A percentile compares a stretch with the other conserved stretches of the same genome.
These are phyloP conservation scores for Punctoribates punctum DNA, from an alignment of 2,888 invertebrate species.

Conservation along the genomic window DNA sequence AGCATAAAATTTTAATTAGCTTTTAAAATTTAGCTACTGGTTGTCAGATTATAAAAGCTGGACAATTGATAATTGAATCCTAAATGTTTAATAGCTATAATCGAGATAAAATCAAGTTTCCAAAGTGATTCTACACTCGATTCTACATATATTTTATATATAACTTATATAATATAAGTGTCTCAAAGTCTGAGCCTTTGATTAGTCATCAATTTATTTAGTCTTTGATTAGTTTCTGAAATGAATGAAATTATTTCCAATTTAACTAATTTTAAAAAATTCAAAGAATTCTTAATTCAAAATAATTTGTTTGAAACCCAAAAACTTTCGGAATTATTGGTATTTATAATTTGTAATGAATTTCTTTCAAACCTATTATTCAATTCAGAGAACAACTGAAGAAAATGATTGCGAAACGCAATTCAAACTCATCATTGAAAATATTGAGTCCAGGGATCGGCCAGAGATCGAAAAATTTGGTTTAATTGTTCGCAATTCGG, in stretches of 20 bases:
- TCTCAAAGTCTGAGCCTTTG: too few relatives aligned
- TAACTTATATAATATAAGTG: too few relatives aligned
- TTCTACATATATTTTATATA: too few relatives aligned
- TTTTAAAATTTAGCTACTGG: too few relatives aligned
- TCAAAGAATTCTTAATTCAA: neutral
- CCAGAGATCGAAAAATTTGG: neutral
- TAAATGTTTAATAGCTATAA: too few relatives aligned
- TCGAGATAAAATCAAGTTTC: too few relatives aligned
- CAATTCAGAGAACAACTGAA: neutral
- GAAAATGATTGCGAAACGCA: neutral
- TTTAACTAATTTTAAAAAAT: neutral
- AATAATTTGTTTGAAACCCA: neutral
- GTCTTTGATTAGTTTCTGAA: neutral
- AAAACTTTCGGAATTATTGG: neutral
- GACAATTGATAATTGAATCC: too few relatives aligned
- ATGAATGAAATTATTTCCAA: neutral
- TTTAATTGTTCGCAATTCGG: neutral
- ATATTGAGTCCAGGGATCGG: conserved; percentile 1
- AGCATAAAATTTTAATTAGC: too few relatives aligned
- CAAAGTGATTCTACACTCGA: too few relatives aligned
- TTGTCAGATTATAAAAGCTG: too few relatives aligned
- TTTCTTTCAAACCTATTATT: neutral
- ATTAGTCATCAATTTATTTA: too few relatives aligned
- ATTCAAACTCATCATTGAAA: neutral
- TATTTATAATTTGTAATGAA: neutral